phyloP scores from a whole-genome alignment of 2,888 invertebrate genomes.

The Drosophila parthenogenetica region DNA sequence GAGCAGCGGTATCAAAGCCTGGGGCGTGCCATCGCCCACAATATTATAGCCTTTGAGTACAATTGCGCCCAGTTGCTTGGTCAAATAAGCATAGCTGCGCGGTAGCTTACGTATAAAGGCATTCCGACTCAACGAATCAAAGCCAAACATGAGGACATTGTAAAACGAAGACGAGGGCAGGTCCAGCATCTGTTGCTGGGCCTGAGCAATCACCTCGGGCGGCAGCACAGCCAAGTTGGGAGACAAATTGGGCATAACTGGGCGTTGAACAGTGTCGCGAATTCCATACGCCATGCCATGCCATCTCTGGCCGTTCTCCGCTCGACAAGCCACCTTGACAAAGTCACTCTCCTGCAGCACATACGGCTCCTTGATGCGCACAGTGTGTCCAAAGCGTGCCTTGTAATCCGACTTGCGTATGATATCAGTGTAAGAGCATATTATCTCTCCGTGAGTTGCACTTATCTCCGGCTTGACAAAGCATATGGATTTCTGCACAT shows the following conservation, averaged over 20 bases:
- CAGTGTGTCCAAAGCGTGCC: slow-evolving; percentile 86
- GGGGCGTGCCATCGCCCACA: slow-evolving; percentile 94
- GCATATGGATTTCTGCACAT: slow-evolving; percentile 82
- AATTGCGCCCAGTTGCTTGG: slow-evolving; percentile 87
- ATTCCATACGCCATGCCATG: slow-evolving; percentile 88
- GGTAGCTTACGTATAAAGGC: slow-evolving; percentile 92
- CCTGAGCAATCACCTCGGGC: slow-evolving; percentile 62
- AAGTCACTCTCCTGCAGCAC: slow-evolving; percentile 89
- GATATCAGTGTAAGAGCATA: slow-evolving; percentile 89
- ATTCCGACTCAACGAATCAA: slow-evolving; percentile 94
- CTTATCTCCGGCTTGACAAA: slow-evolving; percentile 82
- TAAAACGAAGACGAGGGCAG: slow-evolving; percentile 69
- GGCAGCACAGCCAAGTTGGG: slow-evolving; percentile 65
- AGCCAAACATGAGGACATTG: slow-evolving; percentile 94
- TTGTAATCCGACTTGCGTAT: slow-evolving; percentile 89
- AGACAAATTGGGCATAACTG: slow-evolving; percentile 57
- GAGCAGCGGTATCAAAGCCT: slow-evolving; percentile 93
- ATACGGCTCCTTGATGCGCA: slow-evolving; percentile 87
- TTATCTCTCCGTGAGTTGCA: slow-evolving; percentile 83
- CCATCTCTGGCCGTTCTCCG: slow-evolving; percentile 86
- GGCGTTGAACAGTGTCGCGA: slow-evolving; percentile 83
- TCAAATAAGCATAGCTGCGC: slow-evolving; percentile 89
- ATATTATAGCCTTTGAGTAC: slow-evolving; percentile 93
- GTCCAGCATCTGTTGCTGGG: slow-evolving; percentile 64
- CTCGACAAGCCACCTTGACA: slow-evolving; percentile 88